Conservation (phyloP, 2,797 vertebrate species). For the Siniperca undulata region DNA sequence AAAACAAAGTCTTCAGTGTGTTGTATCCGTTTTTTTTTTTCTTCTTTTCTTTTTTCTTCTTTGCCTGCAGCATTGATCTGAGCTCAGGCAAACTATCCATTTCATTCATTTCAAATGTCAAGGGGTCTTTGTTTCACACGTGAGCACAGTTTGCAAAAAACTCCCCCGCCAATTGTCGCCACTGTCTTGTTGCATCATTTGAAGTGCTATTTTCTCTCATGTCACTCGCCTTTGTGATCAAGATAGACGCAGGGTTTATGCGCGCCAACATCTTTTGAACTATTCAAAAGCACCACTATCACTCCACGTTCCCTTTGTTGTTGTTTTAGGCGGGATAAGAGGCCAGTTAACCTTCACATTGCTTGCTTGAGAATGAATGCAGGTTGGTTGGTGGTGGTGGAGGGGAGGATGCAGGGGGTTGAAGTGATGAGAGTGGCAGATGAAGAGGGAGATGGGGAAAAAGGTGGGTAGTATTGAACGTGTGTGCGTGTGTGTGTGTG, state of each 20-base stretch:
- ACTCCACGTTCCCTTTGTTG: constrained; percentile 70
- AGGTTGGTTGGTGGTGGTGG: constrained; percentile 37
- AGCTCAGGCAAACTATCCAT: constrained; percentile 58
- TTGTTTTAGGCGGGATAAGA: constrained; percentile 71
- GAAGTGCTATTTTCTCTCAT: constrained; percentile 71
- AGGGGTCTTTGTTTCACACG: constrained; percentile 71
- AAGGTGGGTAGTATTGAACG: constrained; percentile 31
- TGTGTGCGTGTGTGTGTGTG: constrained; percentile 42
- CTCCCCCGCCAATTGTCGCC: constrained; percentile 62
- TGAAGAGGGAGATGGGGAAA: constrained; percentile 61
- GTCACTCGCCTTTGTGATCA: constrained; percentile 69
- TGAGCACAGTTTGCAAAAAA: constrained; percentile 76
- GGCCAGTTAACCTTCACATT: constrained; percentile 75
- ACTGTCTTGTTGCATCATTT: constrained; percentile 77
- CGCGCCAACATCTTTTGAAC: constrained; percentile 69
- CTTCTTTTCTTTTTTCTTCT: constrained; percentile 19
- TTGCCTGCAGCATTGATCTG: constrained; percentile 65
- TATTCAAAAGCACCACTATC: constrained; percentile 62
- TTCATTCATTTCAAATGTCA: constrained; percentile 75
- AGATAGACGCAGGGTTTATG: constrained; percentile 61
- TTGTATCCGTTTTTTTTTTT: constrained; percentile 10
- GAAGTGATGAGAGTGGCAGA: constrained; percentile 62
- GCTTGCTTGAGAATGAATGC: constrained; percentile 54
- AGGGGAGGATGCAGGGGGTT: constrained; percentile 22
- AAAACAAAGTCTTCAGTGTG: constrained; percentile 25